A percentile compares a stretch with the other conserved stretches of the same genome.
phyloP scores from a whole-genome alignment of 2,113 vertebrate genomes.

The Mobula hypostoma region DNA sequence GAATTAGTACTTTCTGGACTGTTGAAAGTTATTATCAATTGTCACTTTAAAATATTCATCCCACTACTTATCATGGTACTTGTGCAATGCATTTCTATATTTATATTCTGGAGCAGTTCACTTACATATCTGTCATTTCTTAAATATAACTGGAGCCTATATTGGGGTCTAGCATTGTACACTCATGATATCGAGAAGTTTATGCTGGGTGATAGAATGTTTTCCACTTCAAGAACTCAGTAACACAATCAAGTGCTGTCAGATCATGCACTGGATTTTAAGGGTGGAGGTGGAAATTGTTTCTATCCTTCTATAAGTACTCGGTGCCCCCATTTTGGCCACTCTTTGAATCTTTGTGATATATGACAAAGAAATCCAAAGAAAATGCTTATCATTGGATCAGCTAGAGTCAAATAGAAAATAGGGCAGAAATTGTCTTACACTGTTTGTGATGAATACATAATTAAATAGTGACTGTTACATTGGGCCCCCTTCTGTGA shows the following conservation, averaged over 20 bases:
- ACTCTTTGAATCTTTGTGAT: not conserved
- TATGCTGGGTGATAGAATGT: not conserved
- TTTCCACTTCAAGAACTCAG: not conserved
- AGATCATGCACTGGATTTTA: not conserved
- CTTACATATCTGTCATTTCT: not conserved
- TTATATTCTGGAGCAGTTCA: not conserved
- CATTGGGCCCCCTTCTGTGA: no score
- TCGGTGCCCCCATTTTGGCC: not conserved
- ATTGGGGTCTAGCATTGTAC: not conserved
- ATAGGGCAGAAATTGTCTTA: no score
- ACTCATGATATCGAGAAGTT: not conserved
- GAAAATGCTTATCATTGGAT: not conserved
- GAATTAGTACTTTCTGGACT: not conserved
- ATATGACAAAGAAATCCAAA: not conserved
- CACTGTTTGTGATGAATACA: no score
- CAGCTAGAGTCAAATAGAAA: not conserved
- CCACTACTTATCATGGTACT: not conserved
- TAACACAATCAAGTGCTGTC: not conserved
- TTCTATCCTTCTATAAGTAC: not conserved
- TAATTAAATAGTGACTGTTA: no score
- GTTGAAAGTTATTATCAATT: not conserved
- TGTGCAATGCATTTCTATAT: not conserved
- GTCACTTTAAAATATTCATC: not conserved
- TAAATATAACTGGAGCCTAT: not conserved
- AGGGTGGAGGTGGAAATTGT: not conserved